phyloP scores from a whole-genome alignment of 1,140 invertebrate species.

The Spodoptera litura region DNA sequence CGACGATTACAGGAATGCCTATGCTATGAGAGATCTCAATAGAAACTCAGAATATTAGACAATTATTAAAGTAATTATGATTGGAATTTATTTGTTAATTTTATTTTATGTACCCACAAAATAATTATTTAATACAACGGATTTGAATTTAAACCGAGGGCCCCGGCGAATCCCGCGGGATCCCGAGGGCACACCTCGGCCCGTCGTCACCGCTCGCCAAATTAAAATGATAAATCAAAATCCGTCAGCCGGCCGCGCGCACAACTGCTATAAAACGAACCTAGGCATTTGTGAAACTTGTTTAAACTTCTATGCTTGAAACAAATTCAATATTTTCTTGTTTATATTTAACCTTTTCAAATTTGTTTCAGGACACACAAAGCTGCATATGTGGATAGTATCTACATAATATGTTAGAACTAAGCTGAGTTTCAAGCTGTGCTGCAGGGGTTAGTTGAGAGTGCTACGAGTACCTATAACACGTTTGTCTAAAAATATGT shows the following conservation, averaged over 20 bases:
- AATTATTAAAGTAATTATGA: constrained; percentile 21
- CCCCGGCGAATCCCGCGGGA: constrained; percentile 60
- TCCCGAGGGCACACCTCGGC: constrained; percentile 63
- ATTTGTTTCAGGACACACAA: neutral
- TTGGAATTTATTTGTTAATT: constrained; percentile 52
- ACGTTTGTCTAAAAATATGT: constrained; percentile 30
- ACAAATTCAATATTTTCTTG: constrained; percentile 40
- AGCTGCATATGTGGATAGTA: neutral
- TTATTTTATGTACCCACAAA: constrained; percentile 56
- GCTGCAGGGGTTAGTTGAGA: constrained; percentile 11
- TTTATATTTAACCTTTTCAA: constrained; percentile 19
- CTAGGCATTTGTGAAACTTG: constrained; percentile 42
- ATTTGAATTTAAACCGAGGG: constrained; percentile 75
- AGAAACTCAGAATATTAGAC: constrained; percentile 22
- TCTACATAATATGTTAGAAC: constrained; percentile 4
- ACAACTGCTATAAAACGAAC: constrained; percentile 54
- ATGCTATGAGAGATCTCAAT: neutral
- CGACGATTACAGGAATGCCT: constrained; percentile 12
- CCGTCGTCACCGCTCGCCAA: constrained; percentile 75
- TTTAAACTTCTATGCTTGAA: constrained; percentile 39
- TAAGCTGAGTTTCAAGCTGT: constrained; percentile 20
- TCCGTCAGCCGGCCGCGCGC: constrained; percentile 64
- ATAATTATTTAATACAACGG: constrained; percentile 71
- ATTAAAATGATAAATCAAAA: constrained; percentile 85
- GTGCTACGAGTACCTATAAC: constrained; percentile 10